phyloP scores from a whole-genome alignment of 2,797 vertebrate genomes.

The Megalops cyprinoides region DNA sequence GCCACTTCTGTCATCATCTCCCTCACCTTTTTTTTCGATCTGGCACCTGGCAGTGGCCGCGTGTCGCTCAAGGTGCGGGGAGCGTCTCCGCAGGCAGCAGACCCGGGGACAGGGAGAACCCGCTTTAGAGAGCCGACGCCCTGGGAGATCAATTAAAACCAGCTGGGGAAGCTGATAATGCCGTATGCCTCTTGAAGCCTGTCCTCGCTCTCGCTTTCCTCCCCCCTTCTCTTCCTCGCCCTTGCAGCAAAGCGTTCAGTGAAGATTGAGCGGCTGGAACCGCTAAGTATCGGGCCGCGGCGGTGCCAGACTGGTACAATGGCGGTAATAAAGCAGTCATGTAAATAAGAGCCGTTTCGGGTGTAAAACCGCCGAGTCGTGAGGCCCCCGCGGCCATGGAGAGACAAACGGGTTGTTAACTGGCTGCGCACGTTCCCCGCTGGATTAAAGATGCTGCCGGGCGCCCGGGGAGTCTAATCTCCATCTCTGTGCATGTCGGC shows the following conservation, averaged over 20 bases:
- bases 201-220: background rate
- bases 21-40: background rate
- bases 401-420: slow-evolving; percentile 9
- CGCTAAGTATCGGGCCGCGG: slow-evolving; percentile 30
- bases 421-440: background rate
- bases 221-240: background rate
- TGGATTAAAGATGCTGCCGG: background rate
- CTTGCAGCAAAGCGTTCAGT: slow-evolving; percentile 11
- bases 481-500: background rate
- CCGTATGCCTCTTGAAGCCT: slow-evolving; percentile 42
- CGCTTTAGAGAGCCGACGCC: slow-evolving; percentile 37
- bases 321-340: slow-evolving; percentile 39
- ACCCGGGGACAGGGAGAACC: slow-evolving; percentile 23
- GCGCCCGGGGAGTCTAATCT: background rate
- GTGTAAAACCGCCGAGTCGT: slow-evolving; percentile 7
- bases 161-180: slow-evolving; percentile 38
- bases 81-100: background rate
- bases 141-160: slow-evolving; percentile 35
- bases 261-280: slow-evolving; percentile 31
- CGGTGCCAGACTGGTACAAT: slow-evolving; percentile 26
- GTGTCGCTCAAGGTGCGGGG: background rate
- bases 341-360: slow-evolving; percentile 26
- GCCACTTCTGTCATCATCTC: background rate
- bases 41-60: no score
- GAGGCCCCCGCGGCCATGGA: background rate